Evolutionary conservation across 2,113 vertebrate species (phyloP), one percentile per base, ranked within the genome.

Genomic region (Atlantisia rogersi): DNA sequence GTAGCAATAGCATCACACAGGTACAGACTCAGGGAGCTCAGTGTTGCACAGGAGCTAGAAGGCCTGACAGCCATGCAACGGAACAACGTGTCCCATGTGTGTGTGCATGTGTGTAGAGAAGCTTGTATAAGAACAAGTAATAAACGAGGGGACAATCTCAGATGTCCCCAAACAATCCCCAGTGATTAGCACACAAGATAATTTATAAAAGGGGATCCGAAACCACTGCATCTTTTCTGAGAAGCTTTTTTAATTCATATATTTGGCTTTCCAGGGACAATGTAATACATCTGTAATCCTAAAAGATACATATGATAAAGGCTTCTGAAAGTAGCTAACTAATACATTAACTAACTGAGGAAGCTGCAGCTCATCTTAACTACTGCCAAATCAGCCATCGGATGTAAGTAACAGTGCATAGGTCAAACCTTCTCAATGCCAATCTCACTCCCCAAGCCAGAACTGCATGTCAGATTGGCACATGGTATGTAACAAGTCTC

Each of bases 1-100:
- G 15, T 32, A 82, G 48, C 48, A 48, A 48, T 48, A 24, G 35
- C 32, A 29, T 6, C 76, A 37, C 14, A 22, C 62, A 26, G 0
- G 15, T 9, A 12, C 0, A 3, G 2, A 15, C 65, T 40, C 4
- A 0, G 32, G 44, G 25, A 35, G 25, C 19, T 10, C 10, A 16
- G 62, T 0, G 3, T 8, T 15, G 31, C 69, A 48, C 59, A 17
- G 31, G 11, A n/a, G 16, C 58, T 40, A 20, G 55, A 17, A 75
- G 18, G 62, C 6, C 68, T 32, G 32, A 25, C 39, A 84, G 75
- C 60, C 44, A 37, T 0, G 0, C 35, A 63, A 73, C 74, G 75
- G 77, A 59, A 68, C 20, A n/a, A 58, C 65, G 46, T 6, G 9
- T 37, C 28, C 32, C 8, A 3, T 29, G 18, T 35, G 11, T 5